Evolutionary conservation across 1,140 invertebrate species (phyloP), one percentile per base, ranked within the genome.

Genomic region (Andricus grossulariae): DNA sequence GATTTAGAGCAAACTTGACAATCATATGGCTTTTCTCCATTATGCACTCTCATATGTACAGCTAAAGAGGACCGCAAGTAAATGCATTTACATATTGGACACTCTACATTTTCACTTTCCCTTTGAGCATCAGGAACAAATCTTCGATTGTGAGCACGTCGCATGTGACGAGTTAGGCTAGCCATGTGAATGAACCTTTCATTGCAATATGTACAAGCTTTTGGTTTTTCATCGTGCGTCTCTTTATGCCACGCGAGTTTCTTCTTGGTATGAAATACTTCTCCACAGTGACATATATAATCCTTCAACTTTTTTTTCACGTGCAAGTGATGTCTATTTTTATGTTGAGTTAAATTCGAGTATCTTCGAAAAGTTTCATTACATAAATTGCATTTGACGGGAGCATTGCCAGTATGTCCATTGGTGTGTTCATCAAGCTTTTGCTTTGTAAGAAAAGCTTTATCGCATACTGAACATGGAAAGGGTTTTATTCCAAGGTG

Each of bases 181-280:
- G 96, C 94, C 84, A 93, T 93, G 88, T 97, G 96, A 55, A 97
- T 93, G 86, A 97, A 97, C 82, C 96, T 94, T 88, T 97, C 96
- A 82, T 94, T 95, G 90, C 96, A 97, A 85, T 95, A 95, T 1
- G 93, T 93, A 89, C 96, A 98, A 39, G 95, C 94, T 88, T 97
- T 97, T 0, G 96, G 96, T 87, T 95, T 95, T 6, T 93, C 91
- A 74, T 96, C 95, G 89, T 97, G 97, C 0, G 94, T 96, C 88
- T 97, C 96, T 83, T 95, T 94, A 89, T 97, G 96, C 96, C 96
- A 97, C 0, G 93, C 93, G 55, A 97, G 93, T 88, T 96, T 97
- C 72, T 95, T 96, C 86, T 95, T 94, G 32, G 96, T 96, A 80
- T 96, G 95, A 87, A 97, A 94, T 16, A 97, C 93, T 78, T 96